Evolutionary conservation across 2,888 invertebrate species (phyloP), one percentile per base, ranked within the genome.

Genomic region (Temnothorax rugatulus): DNA sequence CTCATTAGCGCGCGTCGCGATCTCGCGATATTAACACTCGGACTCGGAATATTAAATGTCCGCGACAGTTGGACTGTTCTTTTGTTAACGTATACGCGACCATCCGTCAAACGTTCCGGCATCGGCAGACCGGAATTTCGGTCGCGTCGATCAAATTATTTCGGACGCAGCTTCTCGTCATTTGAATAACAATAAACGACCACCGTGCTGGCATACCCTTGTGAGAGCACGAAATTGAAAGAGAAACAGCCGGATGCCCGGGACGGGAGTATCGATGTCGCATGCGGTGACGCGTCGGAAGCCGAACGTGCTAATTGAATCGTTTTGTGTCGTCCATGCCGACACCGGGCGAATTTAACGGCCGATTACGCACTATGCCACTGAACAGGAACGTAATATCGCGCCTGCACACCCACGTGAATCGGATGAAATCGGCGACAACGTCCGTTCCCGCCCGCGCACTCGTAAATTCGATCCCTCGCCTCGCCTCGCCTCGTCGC

Each of bases 111-210:
- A 73, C 68, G 63, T 83, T 63, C 41, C 25, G 61, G 47, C 66
- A 50, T 29, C 4, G 44, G 47, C 66, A 50, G 21, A 9, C 52
- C 50, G 69, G 77, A 82, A 84, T 85, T 85, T 79, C 82, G 66
- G 82, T 73, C 64, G 59, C 44, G 64, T 64, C 79, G 69, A 69
- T 59, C 63, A 34, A 84, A 88, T 83, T 69, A 84, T 54, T 76
- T 76, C 71, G 54, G 9, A 52, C 59, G 57, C 73, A 85, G 77
- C 84, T 83, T 81, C 84, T 83, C 86, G 69, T 83, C 71, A 86
- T 88, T 86, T 85, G 88, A 82, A 83, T 85, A 34, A 34, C 85
- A 87, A 86, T 88, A 89, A 88, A 86, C 82, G 84, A 73, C 44
- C 34, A 34, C 52, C 52, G 52, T 9, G 25, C 15, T 1, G 34